These are phyloP conservation scores for Scortum barcoo DNA, from an alignment of 2,113 vertebrate genomes.

Conservation along the genomic window DNA sequence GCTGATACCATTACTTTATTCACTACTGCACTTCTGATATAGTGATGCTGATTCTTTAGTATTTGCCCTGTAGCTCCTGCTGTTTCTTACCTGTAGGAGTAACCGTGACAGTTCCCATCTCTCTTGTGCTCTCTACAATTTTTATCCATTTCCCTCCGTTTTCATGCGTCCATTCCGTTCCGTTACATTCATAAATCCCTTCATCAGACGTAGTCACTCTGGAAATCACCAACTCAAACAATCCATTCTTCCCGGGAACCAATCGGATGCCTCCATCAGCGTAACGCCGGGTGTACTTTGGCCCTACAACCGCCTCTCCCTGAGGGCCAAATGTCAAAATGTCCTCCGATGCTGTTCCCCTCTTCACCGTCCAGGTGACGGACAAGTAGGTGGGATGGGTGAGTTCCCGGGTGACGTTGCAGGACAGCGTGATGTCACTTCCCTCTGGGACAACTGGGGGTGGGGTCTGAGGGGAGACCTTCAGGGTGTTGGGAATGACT, in stretches of 20 bases:
- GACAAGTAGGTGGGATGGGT: slow-evolving; percentile 89
- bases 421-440: slow-evolving; percentile 88
- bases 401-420: slow-evolving; percentile 82
- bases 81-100: slow-evolving; percentile 86
- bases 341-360: slow-evolving; percentile 71
- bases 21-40: not conserved
- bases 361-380: slow-evolving; percentile 89
- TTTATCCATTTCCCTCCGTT: slow-evolving; percentile 87
- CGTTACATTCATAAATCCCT: slow-evolving; percentile 89
- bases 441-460: slow-evolving; percentile 85
- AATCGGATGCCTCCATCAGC: slow-evolving; percentile 86
- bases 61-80: too few relatives aligned
- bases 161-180: slow-evolving; percentile 90
- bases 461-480: slow-evolving; percentile 76
- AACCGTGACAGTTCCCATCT: slow-evolving; percentile 86
- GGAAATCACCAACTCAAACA: slow-evolving; percentile 86
- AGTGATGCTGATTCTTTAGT: too few relatives aligned
- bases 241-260: slow-evolving; percentile 83
- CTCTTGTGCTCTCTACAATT: slow-evolving; percentile 89
- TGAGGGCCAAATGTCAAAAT: slow-evolving; percentile 89
- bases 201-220: slow-evolving; percentile 80
- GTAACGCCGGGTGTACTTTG: slow-evolving; percentile 85
- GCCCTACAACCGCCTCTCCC: slow-evolving; percentile 82
- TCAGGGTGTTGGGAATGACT: slow-evolving; percentile 91
- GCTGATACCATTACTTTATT: not conserved